A percentile compares a stretch with the other conserved stretches of the same genome.
Evolutionary conservation across 37 sponge, comb jelly and placozoan genomes (phyloP).

Genomic region (Spongia lamella): DNA sequence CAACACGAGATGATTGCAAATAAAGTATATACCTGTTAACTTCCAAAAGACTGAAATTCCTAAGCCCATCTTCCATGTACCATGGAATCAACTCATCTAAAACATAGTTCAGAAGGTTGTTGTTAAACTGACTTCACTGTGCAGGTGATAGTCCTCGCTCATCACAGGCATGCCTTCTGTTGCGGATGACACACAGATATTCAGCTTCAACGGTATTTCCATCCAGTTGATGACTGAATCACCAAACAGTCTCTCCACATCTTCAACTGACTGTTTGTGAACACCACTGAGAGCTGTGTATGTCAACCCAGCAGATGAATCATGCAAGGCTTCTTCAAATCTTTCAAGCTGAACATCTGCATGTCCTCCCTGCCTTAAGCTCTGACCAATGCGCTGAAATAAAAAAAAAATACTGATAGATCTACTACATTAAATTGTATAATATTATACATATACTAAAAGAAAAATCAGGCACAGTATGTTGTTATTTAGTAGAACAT

Average conservation of each 20-base stretch:
- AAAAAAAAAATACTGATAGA: too few species aligned
- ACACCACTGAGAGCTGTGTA: conserved; percentile 11
- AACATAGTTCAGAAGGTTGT: background rate
- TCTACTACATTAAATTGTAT: too few species aligned
- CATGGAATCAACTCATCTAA: too few species aligned
- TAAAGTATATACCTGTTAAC: too few species aligned
- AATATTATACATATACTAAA: too few species aligned
- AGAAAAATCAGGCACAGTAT: too few species aligned
- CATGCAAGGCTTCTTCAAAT: conserved; percentile 11
- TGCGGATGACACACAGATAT: conserved; percentile 4
- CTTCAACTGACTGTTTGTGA: conserved; percentile 20
- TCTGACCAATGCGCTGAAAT: background rate
- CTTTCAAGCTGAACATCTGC: conserved; percentile 7
- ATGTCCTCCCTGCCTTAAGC: conserved; percentile 8
- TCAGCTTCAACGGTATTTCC: conserved; percentile 8
- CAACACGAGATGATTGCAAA: background rate
- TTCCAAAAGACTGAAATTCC: too few species aligned
- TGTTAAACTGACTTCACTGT: background rate
- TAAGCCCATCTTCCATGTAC: too few species aligned
- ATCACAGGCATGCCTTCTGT: conserved; percentile 10
- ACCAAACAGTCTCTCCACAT: conserved; percentile 16
- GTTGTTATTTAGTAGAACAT: too few species aligned
- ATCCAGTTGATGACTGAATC: conserved; percentile 5
- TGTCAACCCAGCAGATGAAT: conserved; percentile 1
- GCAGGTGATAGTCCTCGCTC: background rate